phyloP scores from a whole-genome alignment of 2,888 invertebrate species.

The Xestia xanthographa region DNA sequence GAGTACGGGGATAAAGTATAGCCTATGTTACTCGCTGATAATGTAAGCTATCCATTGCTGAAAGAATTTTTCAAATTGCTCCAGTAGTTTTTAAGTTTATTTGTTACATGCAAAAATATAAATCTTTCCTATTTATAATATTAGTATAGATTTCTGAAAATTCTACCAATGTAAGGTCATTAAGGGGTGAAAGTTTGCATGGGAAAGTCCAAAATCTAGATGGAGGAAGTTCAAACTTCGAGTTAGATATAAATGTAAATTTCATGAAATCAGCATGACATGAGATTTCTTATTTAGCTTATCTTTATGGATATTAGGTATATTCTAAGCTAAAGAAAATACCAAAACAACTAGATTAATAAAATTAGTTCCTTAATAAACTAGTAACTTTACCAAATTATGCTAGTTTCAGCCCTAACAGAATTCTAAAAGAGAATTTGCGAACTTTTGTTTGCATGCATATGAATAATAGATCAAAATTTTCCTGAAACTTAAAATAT shows the following conservation, averaged over 20 bases:
- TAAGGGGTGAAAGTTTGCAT: background rate
- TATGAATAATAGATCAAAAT: background rate
- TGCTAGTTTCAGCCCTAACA: background rate
- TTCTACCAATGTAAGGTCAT: no score
- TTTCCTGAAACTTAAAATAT: background rate
- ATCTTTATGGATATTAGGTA: background rate
- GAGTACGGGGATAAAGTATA: no score
- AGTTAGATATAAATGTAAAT: background rate
- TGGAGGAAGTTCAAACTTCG: background rate
- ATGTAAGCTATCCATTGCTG: no score
- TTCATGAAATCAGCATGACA: background rate
- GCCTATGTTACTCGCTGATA: no score
- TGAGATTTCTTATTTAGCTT: background rate
- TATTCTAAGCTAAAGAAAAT: background rate
- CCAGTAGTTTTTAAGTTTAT: no score
- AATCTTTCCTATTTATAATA: no score
- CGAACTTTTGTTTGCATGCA: background rate
- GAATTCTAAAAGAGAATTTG: background rate
- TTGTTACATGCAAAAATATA: no score
- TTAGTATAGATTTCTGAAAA: background rate
- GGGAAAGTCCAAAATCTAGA: background rate
- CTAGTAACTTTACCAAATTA: background rate
- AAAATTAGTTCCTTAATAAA: background rate
- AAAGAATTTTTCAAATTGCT: no score
- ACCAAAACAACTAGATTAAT: background rate